Evolutionary conservation across 2,888 invertebrate genomes (phyloP).

Genomic region (Crioceris asparagi): DNA sequence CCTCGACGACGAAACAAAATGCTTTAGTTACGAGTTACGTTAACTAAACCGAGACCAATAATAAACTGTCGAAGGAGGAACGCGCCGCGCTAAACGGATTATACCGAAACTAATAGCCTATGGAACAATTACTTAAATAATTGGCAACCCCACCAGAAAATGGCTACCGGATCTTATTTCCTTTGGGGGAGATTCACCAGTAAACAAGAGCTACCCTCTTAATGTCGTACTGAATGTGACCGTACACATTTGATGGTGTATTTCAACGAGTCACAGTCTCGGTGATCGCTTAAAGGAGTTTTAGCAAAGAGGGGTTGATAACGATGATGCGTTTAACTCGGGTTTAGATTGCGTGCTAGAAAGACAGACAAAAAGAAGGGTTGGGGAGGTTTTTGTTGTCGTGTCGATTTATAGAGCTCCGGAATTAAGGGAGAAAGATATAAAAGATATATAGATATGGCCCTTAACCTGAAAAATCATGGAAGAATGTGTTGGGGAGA

Average conservation of each 20-base stretch:
- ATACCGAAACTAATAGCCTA: constrained; percentile 35
- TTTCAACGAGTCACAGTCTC: constrained; percentile 17
- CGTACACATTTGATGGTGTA: neutral
- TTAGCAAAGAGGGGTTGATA: constrained; percentile 33
- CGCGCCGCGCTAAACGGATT: constrained; percentile 38
- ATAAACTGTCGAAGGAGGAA: too few relatives aligned
- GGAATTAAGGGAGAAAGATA: too few relatives aligned
- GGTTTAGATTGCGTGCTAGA: constrained; percentile 30
- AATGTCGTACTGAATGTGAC: constrained; percentile 17
- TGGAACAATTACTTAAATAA: constrained; percentile 39
- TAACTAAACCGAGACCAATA: too few relatives aligned
- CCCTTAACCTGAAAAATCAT: too few relatives aligned
- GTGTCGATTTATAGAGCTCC: too few relatives aligned
- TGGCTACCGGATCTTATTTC: constrained; percentile 38
- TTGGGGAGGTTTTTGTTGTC: too few relatives aligned
- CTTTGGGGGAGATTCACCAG: constrained; percentile 34
- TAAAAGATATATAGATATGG: too few relatives aligned
- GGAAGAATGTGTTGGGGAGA: too few relatives aligned
- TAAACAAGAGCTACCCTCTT: constrained; percentile 31
- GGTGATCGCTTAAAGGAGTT: constrained; percentile 24
- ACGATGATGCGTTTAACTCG: constrained; percentile 32
- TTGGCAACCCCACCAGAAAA: constrained; percentile 36
- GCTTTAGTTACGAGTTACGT: too few relatives aligned
- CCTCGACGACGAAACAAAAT: too few relatives aligned
- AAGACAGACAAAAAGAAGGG: too few relatives aligned